phyloP scores from a whole-genome alignment of 1,140 invertebrate species.

The Schlechtendalia chinensis region DNA sequence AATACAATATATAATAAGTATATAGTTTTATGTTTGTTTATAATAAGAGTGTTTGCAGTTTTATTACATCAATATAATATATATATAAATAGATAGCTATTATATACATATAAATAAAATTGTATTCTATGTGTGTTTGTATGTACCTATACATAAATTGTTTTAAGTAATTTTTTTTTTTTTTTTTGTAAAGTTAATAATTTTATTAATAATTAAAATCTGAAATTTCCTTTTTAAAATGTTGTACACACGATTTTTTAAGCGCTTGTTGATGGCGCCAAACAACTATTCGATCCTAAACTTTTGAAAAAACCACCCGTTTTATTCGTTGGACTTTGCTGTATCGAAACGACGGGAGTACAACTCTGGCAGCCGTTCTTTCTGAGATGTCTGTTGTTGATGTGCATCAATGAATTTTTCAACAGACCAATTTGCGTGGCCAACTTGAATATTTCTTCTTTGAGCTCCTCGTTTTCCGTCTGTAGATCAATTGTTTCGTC shows the following conservation, averaged over 20 bases:
- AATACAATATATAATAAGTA: too few relatives aligned
- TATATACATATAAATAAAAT: conserved; percentile 20
- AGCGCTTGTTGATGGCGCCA: conserved; percentile 13
- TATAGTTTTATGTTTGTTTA: neutral
- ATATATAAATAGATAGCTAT: neutral
- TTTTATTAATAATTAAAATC: conserved; percentile 40
- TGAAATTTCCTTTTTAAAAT: conserved; percentile 2
- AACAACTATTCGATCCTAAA: conserved; percentile 40
- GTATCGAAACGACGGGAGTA: conserved; percentile 57
- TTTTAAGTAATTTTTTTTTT: conserved; percentile 28
- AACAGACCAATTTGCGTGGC: conserved; percentile 89
- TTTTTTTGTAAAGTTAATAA: conserved; percentile 43
- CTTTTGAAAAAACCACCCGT: conserved; percentile 39
- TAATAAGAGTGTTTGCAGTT: neutral
- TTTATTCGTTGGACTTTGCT: conserved; percentile 54
- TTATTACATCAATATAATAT: conserved; percentile 17
- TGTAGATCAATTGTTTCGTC: conserved; percentile 81
- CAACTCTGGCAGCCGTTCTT: conserved; percentile 79
- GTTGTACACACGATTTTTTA: conserved; percentile 13
- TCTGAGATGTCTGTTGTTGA: conserved; percentile 83
- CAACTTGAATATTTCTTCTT: conserved; percentile 84
- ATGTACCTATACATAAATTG: conserved; percentile 19
- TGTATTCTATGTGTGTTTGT: conserved; percentile 22
- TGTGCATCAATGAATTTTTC: conserved; percentile 89
- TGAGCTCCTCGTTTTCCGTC: conserved; percentile 73